Percentiles rank a stretch among this genome's conserved stretches.
Conservation (phyloP, 2,888 invertebrate species). For the Leptopilina syphax region DNA sequence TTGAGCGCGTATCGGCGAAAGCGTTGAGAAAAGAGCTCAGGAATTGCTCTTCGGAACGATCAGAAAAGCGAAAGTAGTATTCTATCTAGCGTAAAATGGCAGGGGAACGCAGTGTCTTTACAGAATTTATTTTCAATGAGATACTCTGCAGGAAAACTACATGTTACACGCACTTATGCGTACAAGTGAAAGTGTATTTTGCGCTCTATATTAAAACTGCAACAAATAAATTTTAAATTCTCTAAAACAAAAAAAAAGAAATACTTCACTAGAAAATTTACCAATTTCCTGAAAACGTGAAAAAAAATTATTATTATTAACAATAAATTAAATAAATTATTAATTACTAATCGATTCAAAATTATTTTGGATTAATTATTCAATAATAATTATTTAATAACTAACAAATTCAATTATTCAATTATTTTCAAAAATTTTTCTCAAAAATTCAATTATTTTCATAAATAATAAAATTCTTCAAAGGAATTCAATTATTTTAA, state of each 20-base stretch:
- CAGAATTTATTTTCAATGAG: conserved; percentile 43
- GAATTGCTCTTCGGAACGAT: conserved; percentile 39
- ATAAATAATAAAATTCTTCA: too few species aligned
- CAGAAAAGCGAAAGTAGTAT: conserved; percentile 60
- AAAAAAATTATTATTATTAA: too few species aligned
- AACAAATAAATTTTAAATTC: neutral
- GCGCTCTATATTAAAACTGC: conserved; percentile 11
- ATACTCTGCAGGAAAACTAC: conserved; percentile 45
- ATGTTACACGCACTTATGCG: conserved; percentile 44
- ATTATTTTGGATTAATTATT: too few species aligned
- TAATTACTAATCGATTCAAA: too few species aligned
- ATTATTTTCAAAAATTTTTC: too few species aligned
- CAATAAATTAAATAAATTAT: too few species aligned
- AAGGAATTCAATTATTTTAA: too few species aligned
- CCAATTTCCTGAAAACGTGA: too few species aligned
- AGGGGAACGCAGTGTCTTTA: conserved; percentile 54
- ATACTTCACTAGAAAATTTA: neutral
- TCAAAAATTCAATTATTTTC: too few species aligned
- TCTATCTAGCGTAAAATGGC: conserved; percentile 55
- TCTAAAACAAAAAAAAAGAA: neutral
- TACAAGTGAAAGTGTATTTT: conserved; percentile 10
- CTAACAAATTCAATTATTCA: too few species aligned
- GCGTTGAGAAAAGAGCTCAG: conserved; percentile 37
- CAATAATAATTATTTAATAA: too few species aligned
- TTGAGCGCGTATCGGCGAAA: conserved; percentile 56